A percentile compares a stretch with the other conserved stretches of the same genome.
Evolutionary conservation across 2,797 vertebrate genomes (phyloP).

Genomic region (Leuciscus waleckii): DNA sequence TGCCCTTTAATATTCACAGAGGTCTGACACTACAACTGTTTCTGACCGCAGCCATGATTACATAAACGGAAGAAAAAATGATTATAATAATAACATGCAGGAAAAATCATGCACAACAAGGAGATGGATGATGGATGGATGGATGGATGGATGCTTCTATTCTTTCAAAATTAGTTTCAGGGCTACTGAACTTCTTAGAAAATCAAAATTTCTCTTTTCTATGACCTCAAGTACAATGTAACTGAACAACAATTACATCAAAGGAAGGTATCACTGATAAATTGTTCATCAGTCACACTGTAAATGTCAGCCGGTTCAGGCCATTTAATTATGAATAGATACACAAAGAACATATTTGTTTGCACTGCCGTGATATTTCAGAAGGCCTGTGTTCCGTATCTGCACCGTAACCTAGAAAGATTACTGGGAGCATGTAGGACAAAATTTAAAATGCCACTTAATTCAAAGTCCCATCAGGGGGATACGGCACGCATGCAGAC

Average conservation of each 20-base stretch:
- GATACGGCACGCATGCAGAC: constrained; percentile 21
- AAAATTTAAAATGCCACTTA: constrained; percentile 30
- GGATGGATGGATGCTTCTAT: too few species aligned
- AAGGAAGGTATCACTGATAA: neutral
- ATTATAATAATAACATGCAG: neutral
- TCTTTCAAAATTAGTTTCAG: neutral
- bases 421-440: constrained; percentile 30
- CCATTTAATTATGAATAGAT: constrained; percentile 29
- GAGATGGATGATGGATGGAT: neutral
- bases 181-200: neutral
- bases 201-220: neutral
- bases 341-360: constrained; percentile 29
- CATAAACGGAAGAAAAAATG: neutral
- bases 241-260: neutral
- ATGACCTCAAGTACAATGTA: neutral
- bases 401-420: constrained; percentile 27
- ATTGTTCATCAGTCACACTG: neutral
- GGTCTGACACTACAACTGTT: neutral
- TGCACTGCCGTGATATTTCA: constrained; percentile 15
- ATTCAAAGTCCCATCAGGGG: constrained; percentile 26
- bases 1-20: neutral
- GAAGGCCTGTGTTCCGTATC: constrained; percentile 26
- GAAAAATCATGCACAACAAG: neutral
- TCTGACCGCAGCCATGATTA: neutral
- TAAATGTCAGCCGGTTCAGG: constrained; percentile 15